Conservation (phyloP, 53 echinoderm and acorn worm genomes). For the Astropecten irregularis region DNA sequence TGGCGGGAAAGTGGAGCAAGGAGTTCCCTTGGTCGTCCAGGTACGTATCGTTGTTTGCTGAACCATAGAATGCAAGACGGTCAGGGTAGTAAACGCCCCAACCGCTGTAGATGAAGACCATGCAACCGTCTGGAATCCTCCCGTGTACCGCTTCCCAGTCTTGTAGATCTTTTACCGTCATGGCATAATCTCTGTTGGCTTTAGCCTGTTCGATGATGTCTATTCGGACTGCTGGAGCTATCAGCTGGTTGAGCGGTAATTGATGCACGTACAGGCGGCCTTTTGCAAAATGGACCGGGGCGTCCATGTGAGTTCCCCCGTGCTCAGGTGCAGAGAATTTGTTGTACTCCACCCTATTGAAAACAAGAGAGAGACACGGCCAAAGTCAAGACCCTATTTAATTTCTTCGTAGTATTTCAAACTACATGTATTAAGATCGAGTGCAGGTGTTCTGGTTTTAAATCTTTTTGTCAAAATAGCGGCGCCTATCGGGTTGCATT, state of each 20-base stretch:
- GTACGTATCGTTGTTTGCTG: conserved; percentile 13
- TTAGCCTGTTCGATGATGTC: conserved; percentile 36
- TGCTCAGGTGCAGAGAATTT: conserved; percentile 10
- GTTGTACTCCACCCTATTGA: conserved; percentile 15
- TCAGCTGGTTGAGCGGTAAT: conserved; percentile 2
- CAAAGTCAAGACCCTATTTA: not conserved
- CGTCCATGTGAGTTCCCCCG: conserved; percentile 35
- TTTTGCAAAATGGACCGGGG: conserved; percentile 26
- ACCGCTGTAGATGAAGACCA: conserved; percentile 42
- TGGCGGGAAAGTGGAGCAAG: conserved; percentile 35
- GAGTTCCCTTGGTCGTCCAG: conserved; percentile 32
- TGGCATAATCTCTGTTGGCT: not conserved
- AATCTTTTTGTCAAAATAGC: too few species aligned
- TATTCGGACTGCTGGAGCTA: conserved; percentile 26
- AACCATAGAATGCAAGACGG: conserved; percentile 32
- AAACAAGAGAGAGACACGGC: not conserved
- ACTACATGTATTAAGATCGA: too few species aligned
- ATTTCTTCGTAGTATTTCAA: not conserved
- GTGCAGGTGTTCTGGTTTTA: too few species aligned
- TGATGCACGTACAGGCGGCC: not conserved
- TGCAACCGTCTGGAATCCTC: conserved; percentile 32
- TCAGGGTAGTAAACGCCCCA: conserved; percentile 58
- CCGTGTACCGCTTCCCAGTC: conserved; percentile 36
- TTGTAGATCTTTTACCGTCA: conserved; percentile 28
- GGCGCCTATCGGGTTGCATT: too few species aligned